Evolutionary conservation across 1,140 invertebrate species (phyloP), one percentile per base, ranked within the genome.

Genomic region (Drosophila ironensis): DNA sequence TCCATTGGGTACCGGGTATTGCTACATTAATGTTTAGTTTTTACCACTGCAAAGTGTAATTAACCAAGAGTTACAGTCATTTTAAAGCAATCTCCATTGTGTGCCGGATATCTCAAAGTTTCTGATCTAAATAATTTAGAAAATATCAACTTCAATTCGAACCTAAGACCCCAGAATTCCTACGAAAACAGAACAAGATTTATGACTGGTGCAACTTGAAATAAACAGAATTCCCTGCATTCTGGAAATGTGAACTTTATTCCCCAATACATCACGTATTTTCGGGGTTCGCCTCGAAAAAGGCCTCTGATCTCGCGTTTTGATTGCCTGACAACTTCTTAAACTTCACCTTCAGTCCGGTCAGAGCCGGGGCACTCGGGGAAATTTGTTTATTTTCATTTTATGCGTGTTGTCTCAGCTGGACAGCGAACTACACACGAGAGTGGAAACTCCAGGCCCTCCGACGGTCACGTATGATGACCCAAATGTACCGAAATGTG

Each of bases 391-490:
- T 72, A 63, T 72, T 82, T 76, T 82, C 53, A 28, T 42, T 70
- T 76, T 82, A 33, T 73, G 63, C 84, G 53, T 72, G 53, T 73
- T 82, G 61, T 47, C 61, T 75, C 72, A 82, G 68, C 77, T 82
- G 77, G 76, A 80, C 74, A 70, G 14, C 45, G 44, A 48, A 37
- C 4, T n/a, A 25, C n/a, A 17, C 20, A 24, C 7, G 22, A 44
- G 11, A 24, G 12, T 9, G 17, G 9, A 45, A 47, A 81, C 77
- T 66, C 68, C 69, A 28, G 7, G n/a, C 30, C n/a, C 2, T 12
- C 42, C 57, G 61, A 47, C 63, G 78, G 78, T 84, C 78, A 82
- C 78, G 78, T 82, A 82, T 73, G 77, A 76, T 82, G 72, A 68
- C 72, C 77, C 61, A 76, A 72, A 72, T 82, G 60, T 52, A 72